Evolutionary conservation across 2,888 invertebrate species (phyloP), one percentile per base, ranked within the genome.

Genomic region (Cheilosia soror): DNA sequence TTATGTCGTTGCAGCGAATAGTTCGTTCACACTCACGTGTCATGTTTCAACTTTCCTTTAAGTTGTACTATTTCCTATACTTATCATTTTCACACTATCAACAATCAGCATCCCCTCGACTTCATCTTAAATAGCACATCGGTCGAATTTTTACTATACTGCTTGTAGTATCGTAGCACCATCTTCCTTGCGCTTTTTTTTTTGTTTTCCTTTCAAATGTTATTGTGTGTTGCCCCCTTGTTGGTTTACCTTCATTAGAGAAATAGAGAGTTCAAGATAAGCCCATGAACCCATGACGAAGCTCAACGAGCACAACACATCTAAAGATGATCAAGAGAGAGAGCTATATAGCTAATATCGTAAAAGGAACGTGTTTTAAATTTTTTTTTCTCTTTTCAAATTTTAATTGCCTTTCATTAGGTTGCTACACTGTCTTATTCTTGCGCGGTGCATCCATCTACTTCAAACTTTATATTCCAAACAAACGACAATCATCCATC

Each of bases 321-420:
- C 60, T 47, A n/a, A 73, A 47, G 60, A 66, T 60, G 65, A 82
- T 77, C 65, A 65, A 68, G 47, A 25, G 40, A 76, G 11, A 37
- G 37, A 37, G 37, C 37, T 37, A n/a, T n/a, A n/a, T n/a, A 20
- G 2, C 20, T 20, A 25, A 51, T 33, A 6, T 20, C 27, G 63
- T 42, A 55, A 55, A 42, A 58, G 33, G 20, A 57, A 62, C 40
- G 11, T 33, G 4, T 42, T 53, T 29, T 51, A 1, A 20, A 51
- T 49, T 40, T 25, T 40, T 29, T 60, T 15, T 27, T 51, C n/a
- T 58, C 27, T 49, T 27, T 51, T 62, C 51, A 40, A 51, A 51
- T 75, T 71, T 84, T 80, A 80, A 84, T 84, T 84, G 80, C 66
- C 80, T 49, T 75, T 69, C 69, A 84, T 79, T 84, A 79, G 63